These are phyloP conservation scores for Trematomus bernacchii DNA, from an alignment of 2,797 vertebrate genomes.

Conservation along the genomic window DNA sequence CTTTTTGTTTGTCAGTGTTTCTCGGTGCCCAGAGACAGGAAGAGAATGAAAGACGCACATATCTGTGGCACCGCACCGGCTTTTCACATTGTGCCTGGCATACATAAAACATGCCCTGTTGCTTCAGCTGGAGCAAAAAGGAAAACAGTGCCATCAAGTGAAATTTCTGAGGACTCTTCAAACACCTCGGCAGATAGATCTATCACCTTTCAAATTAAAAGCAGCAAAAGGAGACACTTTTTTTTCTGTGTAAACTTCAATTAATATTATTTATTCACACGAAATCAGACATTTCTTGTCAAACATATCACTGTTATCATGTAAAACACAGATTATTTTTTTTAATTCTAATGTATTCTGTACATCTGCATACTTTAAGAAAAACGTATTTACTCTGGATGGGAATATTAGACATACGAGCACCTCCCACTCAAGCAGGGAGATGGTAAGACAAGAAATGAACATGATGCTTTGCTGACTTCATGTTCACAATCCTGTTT, in stretches of 20 bases:
- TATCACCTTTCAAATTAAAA: slow-evolving; percentile 49
- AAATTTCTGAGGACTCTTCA: slow-evolving; percentile 95
- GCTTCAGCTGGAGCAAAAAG: slow-evolving; percentile 88
- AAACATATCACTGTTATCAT: not conserved
- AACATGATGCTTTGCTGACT: slow-evolving; percentile 58
- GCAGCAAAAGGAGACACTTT: not conserved
- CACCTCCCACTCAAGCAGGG: slow-evolving; percentile 38
- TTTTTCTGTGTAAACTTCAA: slow-evolving; percentile 16
- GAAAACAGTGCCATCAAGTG: slow-evolving; percentile 99
- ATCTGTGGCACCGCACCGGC: slow-evolving; percentile 68
- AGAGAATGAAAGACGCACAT: slow-evolving; percentile 49
- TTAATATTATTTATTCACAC: not conserved
- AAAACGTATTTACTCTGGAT: slow-evolving; percentile 28
- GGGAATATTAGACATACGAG: slow-evolving; percentile 30
- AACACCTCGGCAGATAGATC: slow-evolving; percentile 68
- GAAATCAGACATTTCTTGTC: not conserved
- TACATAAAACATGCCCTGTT: slow-evolving; percentile 86
- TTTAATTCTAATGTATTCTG: slow-evolving; percentile 11
- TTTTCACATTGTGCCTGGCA: slow-evolving; percentile 78
- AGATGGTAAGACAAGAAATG: slow-evolving; percentile 61
- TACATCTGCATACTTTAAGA: slow-evolving; percentile 16
- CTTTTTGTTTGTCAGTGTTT: slow-evolving; percentile 64
- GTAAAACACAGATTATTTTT: not conserved
- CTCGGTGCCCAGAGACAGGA: slow-evolving; percentile 67
- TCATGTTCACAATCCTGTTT: slow-evolving; percentile 58